Evolutionary conservation across 2,888 invertebrate species (phyloP).

Genomic region (Archaeoteleia sp.): DNA sequence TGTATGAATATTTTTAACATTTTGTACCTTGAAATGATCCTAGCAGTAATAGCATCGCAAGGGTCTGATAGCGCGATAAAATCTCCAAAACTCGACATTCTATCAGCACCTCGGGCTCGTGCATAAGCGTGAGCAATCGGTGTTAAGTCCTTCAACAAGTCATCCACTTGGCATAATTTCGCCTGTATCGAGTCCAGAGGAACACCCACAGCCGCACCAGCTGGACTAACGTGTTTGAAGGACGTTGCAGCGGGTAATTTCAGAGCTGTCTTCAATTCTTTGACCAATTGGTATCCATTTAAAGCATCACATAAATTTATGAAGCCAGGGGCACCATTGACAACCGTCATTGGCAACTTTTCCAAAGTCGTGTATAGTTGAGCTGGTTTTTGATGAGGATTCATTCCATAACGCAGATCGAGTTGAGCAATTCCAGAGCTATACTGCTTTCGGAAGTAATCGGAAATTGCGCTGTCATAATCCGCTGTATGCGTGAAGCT

Average conservation of each 20-base stretch:
- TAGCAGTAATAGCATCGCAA: conserved; percentile 93
- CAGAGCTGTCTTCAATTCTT: conserved; percentile 87
- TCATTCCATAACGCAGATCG: conserved; percentile 95
- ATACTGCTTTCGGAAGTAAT: conserved; percentile 95
- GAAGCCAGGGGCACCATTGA: conserved; percentile 97
- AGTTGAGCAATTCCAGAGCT: conserved; percentile 86
- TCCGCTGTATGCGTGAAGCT: conserved; percentile 97
- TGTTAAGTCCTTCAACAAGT: conserved; percentile 83
- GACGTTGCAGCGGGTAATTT: conserved; percentile 94
- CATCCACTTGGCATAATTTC: conserved; percentile 94
- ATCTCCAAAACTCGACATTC: conserved; percentile 99
- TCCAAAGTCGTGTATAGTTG: conserved; percentile 89
- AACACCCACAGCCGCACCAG: conserved; percentile 94
- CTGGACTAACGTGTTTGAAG: conserved; percentile 99
- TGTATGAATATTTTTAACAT: neutral
- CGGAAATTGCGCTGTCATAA: conserved; percentile 95
- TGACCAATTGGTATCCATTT: conserved; percentile 97
- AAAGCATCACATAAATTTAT: conserved; percentile 98
- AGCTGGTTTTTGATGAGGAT: conserved; percentile 98
- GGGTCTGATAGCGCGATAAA: conserved; percentile 94
- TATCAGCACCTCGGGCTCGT: conserved; percentile 96
- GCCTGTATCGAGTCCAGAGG: conserved; percentile 86
- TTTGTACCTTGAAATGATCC: conserved; percentile 85
- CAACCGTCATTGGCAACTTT: conserved; percentile 87
- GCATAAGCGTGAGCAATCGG: conserved; percentile 95